These are phyloP conservation scores for Stictocephala bisonia DNA, from an alignment of 2,888 invertebrate species.

Conservation along the genomic window DNA sequence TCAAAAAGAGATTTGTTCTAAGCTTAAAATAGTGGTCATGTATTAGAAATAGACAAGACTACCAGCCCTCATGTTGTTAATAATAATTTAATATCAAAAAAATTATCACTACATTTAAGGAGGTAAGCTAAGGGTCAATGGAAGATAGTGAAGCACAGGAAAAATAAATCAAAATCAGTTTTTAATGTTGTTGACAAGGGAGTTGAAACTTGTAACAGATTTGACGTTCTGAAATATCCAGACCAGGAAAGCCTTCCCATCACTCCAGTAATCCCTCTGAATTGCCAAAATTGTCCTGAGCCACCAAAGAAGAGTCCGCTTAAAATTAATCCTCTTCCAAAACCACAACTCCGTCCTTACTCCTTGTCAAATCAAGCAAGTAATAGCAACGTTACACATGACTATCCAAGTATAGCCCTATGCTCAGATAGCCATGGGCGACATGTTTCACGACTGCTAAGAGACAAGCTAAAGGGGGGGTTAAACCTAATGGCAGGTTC, in stretches of 20 bases:
- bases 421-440: not conserved
- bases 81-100: not conserved
- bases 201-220: not conserved
- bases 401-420: too few species aligned
- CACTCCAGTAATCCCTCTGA: not conserved
- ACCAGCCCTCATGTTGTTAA: too few species aligned
- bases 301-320: not conserved
- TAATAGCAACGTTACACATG: too few species aligned
- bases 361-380: too few species aligned
- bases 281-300: not conserved
- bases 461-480: not conserved
- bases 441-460: not conserved
- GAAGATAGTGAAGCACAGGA: not conserved
- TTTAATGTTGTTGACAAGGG: too few species aligned
- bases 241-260: not conserved
- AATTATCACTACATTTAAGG: not conserved
- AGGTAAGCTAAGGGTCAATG: not conserved
- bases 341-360: too few species aligned
- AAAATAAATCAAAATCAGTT: too few species aligned
- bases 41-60: too few species aligned
- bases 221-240: not conserved
- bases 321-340: too few species aligned
- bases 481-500: not conserved
- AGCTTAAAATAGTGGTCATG: too few species aligned
- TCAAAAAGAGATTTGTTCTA: too few species aligned